These are phyloP conservation scores for Eleutherodactylus coqui DNA, from an alignment of 2,797 vertebrate genomes.

Conservation along the genomic window DNA sequence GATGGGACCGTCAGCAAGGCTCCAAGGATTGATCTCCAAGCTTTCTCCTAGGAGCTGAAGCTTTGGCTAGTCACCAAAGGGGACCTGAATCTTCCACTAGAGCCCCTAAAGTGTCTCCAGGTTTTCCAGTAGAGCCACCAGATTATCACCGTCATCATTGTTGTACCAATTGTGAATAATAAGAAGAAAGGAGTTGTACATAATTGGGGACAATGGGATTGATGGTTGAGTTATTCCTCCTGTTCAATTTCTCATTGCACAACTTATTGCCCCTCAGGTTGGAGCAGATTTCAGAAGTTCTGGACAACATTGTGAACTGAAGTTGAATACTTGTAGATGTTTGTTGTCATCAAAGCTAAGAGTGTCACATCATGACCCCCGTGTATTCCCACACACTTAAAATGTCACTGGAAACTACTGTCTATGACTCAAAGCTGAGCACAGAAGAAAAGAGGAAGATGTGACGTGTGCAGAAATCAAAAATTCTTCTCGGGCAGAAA, in stretches of 20 bases:
- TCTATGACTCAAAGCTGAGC: not conserved
- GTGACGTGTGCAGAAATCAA: not conserved
- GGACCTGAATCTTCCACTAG: too few species aligned
- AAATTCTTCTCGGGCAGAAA: not conserved
- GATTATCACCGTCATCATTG: too few species aligned
- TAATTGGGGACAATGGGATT: not conserved
- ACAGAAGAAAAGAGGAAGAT: not conserved
- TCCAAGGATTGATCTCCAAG: too few species aligned
- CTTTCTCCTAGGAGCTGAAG: too few species aligned
- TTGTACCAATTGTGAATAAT: too few species aligned
- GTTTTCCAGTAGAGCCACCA: too few species aligned
- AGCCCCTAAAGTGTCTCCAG: too few species aligned
- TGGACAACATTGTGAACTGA: not conserved
- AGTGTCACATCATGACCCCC: not conserved
- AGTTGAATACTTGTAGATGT: not conserved
- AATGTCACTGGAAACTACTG: not conserved
- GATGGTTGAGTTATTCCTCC: not conserved
- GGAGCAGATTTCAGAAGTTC: not conserved
- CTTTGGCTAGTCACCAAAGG: too few species aligned
- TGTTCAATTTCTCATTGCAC: not conserved
- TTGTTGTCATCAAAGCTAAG: too few species aligned
- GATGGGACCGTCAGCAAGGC: too few species aligned
- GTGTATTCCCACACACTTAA: not conserved
- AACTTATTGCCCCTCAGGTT: not conserved
- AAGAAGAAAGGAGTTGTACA: too few species aligned